Evolutionary conservation across 2,797 vertebrate genomes (phyloP), one percentile per base, ranked within the genome.

Genomic region (Botia almorhae): DNA sequence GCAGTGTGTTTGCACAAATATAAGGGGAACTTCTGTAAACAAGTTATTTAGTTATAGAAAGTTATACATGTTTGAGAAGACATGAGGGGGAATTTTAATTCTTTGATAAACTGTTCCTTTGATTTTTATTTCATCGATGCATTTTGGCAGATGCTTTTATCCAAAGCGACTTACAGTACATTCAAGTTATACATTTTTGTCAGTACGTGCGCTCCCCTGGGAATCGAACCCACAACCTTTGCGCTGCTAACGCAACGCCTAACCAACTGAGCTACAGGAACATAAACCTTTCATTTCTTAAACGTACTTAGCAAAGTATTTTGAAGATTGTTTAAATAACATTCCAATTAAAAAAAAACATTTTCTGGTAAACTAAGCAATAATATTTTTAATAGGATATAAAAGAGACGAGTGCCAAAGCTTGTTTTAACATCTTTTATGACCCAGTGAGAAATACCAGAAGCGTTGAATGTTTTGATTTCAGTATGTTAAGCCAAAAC

Each of bases 401-500:
- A 16, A 33, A 61, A 29, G 60, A 29, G 13, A 56, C 43, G 51
- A 29, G 68, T 46, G 68, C 26, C 29, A 13, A 33, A 26, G 67
- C 26, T 51, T 61, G n/a, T 68, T 33, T 53, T n/a, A 61, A 19
- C 26, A 69, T 78, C 70, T 58, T 80, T 58, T 67, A 68, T 74
- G 36, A 67, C 4, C 23, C 23, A 68, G 51, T 73, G 43, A 74
- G 56, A 36, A 58, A 19, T 39, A 65, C 29, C 63, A 68, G 56
- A 51, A 58, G 78, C 78, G 29, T 33, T 77, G 70, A 29, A 74
- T 76, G 43, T 77, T 71, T 72, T 81, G 64, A 53, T 76, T 72
- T 61, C 43, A 71, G 23, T 33, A 50, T 65, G 74, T 29, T 43
- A n/a, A 58, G 77, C 77, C 77, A 85, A 82, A 74, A 78, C 69